Conservation (phyloP, 2,113 vertebrate species). For the Equus przewalskii region DNA sequence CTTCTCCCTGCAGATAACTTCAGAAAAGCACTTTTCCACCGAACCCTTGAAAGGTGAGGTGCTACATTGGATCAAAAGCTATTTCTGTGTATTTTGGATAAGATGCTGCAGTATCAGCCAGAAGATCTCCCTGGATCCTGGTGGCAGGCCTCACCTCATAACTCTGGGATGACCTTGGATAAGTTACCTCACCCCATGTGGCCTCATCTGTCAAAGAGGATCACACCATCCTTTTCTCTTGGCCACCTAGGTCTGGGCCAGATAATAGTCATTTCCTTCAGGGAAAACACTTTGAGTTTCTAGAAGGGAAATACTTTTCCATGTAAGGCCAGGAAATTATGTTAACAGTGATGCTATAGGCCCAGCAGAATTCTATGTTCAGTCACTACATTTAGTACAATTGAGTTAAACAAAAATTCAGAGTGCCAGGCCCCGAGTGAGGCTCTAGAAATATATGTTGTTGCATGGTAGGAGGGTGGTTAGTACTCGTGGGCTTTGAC, state of each 20-base stretch:
- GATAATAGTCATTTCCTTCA: neutral
- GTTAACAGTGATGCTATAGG: neutral
- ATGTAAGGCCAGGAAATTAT: neutral
- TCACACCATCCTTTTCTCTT: neutral
- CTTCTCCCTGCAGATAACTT: neutral
- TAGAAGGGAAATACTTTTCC: neutral
- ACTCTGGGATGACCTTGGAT: neutral
- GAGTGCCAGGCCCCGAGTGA: neutral
- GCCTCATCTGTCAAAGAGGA: neutral
- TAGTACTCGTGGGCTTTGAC: neutral
- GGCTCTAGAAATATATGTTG: neutral
- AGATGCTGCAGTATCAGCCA: neutral
- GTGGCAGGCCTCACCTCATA: neutral
- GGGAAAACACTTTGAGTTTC: conserved; percentile 17
- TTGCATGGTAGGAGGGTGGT: neutral
- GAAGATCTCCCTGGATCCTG: neutral
- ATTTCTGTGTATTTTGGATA: neutral
- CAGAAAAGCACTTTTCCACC: neutral
- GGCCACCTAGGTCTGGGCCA: neutral
- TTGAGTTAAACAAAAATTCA: neutral
- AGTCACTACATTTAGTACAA: neutral
- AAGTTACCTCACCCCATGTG: neutral
- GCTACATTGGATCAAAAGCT: neutral
- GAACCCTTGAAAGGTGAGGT: neutral
- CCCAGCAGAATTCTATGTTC: neutral